Percentiles rank a stretch among this genome's conserved stretches.
Evolutionary conservation across 2,113 vertebrate genomes (phyloP).

Genomic region (Corythaixoides concolor): DNA sequence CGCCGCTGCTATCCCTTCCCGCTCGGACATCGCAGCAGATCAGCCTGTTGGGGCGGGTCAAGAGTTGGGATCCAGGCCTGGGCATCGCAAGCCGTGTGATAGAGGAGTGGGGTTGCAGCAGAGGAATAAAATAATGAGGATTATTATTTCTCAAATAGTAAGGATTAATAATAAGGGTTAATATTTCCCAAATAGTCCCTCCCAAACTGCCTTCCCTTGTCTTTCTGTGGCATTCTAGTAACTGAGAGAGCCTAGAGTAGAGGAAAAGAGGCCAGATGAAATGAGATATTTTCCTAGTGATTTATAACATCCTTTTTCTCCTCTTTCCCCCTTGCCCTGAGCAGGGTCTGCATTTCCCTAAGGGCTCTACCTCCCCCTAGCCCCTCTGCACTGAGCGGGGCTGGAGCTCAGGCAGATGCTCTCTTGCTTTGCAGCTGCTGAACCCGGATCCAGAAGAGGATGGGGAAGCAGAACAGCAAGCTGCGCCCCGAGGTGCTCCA

Average conservation of each 20-base stretch:
- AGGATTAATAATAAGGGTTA: neutral
- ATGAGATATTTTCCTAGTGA: neutral
- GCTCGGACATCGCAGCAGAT: accelerated
- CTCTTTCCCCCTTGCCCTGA: neutral
- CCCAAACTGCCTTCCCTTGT: neutral
- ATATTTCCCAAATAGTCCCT: neutral
- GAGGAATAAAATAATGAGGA: neutral
- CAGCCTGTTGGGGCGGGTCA: neutral
- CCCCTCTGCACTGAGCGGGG: neutral
- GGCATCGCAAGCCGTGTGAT: accelerated
- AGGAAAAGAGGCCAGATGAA: neutral
- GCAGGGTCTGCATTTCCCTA: neutral
- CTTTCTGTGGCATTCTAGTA: neutral
- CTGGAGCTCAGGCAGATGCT: neutral
- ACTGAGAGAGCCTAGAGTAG: neutral
- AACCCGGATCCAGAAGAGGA: conserved; percentile 27
- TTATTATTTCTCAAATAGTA: neutral
- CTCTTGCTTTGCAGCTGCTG: conserved; percentile 53
- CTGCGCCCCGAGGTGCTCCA: conserved; percentile 86
- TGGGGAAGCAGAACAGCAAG: conserved; percentile 92
- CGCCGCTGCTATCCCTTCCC: neutral
- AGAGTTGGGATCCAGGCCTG: neutral
- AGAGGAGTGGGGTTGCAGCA: neutral
- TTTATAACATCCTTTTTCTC: neutral
- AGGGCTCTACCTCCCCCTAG: neutral